These are phyloP conservation scores for Lynx canadensis DNA, from an alignment of 2,113 vertebrate species.

Conservation along the genomic window DNA sequence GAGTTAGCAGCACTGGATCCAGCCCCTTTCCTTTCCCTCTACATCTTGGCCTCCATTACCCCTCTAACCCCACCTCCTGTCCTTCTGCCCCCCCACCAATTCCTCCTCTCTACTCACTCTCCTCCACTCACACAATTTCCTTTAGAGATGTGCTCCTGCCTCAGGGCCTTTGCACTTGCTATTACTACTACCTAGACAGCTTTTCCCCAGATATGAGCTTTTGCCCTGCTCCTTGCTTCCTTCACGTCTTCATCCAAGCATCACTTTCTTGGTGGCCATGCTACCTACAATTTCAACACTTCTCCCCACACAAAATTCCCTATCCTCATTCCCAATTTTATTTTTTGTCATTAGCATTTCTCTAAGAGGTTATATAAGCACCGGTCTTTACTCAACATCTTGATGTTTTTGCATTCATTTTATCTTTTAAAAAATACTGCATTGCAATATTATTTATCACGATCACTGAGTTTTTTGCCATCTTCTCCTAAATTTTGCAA, in stretches of 20 bases:
- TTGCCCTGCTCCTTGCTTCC: not conserved
- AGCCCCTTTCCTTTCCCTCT: not conserved
- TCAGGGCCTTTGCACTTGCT: not conserved
- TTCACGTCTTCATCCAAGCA: not conserved
- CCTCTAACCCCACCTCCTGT: not conserved
- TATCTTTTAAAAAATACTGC: not conserved
- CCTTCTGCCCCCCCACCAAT: not conserved
- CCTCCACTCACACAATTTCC: not conserved
- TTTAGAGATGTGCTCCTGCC: not conserved
- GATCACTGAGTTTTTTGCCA: not conserved
- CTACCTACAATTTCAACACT: not conserved
- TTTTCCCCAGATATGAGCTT: not conserved
- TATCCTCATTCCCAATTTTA: not conserved
- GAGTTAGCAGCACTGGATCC: not conserved
- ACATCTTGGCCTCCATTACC: not conserved
- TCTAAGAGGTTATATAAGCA: not conserved
- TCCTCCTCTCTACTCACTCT: not conserved
- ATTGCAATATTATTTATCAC: not conserved
- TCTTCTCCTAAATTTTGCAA: not conserved
- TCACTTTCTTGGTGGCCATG: not conserved
- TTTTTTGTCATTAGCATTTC: not conserved
- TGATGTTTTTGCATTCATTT: not conserved
- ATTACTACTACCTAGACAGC: not conserved
- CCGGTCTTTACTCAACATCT: not conserved
- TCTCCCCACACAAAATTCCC: not conserved